These are phyloP conservation scores for Barypeithes pellucidus DNA, from an alignment of 2,888 invertebrate genomes.

Conservation along the genomic window DNA sequence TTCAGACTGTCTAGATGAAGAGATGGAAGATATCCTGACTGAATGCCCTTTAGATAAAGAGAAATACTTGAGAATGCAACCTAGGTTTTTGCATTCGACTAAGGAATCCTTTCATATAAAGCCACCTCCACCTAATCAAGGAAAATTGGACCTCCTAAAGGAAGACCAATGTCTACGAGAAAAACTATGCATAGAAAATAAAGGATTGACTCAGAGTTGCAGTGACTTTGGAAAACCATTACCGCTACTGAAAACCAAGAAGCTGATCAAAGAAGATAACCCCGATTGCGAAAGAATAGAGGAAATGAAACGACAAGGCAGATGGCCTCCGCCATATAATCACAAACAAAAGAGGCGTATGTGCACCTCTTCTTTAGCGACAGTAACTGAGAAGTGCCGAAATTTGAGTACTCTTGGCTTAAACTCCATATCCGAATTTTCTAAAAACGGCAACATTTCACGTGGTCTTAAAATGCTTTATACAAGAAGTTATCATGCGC, in stretches of 20 bases:
- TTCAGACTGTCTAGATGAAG: slow-evolving; percentile 60
- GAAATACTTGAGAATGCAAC: slow-evolving; percentile 58
- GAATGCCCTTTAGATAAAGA: slow-evolving; percentile 59
- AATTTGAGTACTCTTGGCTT: slow-evolving; percentile 31
- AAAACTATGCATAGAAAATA: slow-evolving; percentile 55
- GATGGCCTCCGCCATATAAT: slow-evolving; percentile 47
- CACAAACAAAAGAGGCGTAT: slow-evolving; percentile 26
- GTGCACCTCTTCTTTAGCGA: slow-evolving; percentile 10
- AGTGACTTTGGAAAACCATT: slow-evolving; percentile 56
- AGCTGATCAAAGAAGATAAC: slow-evolving; percentile 47
- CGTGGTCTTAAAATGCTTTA: slow-evolving; percentile 14
- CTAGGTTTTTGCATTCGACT: slow-evolving; percentile 54
- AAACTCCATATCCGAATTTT: slow-evolving; percentile 29
- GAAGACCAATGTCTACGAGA: slow-evolving; percentile 59
- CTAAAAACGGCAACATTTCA: not conserved
- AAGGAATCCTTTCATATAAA: slow-evolving; percentile 38
- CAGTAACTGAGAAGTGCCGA: not conserved
- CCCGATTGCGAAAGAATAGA: slow-evolving; percentile 53
- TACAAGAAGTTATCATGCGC: slow-evolving; percentile 53
- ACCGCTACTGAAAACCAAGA: slow-evolving; percentile 54
- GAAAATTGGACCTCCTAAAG: slow-evolving; percentile 55
- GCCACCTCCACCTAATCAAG: slow-evolving; percentile 57
- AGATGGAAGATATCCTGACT: slow-evolving; percentile 54
- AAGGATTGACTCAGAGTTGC: slow-evolving; percentile 58
- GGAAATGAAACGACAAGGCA: slow-evolving; percentile 51